Base-by-base conservation (phyloP, 2,888 invertebrate genomes). In the Pristionchus arcanus region DNA sequence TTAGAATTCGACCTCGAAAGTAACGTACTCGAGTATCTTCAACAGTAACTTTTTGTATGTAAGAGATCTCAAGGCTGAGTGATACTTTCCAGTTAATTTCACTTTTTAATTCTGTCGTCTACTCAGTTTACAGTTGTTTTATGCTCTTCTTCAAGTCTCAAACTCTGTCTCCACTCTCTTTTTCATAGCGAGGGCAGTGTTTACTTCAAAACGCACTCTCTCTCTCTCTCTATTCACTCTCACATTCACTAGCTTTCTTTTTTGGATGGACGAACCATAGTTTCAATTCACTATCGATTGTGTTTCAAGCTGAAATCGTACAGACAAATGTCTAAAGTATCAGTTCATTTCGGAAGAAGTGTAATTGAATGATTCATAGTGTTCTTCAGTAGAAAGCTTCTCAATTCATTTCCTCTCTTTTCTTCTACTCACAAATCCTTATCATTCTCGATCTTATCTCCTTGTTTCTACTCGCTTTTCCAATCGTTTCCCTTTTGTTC, bases 171-270 rank as follows among this genome's bases (percentile, higher is more conserved):
- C 59, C 59, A 21, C 59, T 25, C 59, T 59, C 37, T 31, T 37
- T 37, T 25, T 74, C 74, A 74, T 31, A 74, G 31, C 37, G 21
- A 15, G 21, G 68, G 68, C 5, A 11, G 42, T 74, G 74, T 74
- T 74, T 74, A 74, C 74, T 74, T 21, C 74, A 74, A 68, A 68
- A 68, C 31, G 68, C 68, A 31, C 81, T 81, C 81, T 49, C 83
- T 31, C 21, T 55, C 83, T 81, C 81, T 37, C 42, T n/a, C 37
- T 83, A n/a, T 55, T n/a, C 83, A 55, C 53, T 83, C 83, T 53
- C 83, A 21, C 53, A 34, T 55, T 83, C 55, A 19, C 53, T 83
- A 7, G 19, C 53, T 74, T 34, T 19, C n/a, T 53, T 55, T 83
- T 55, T 83, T 55, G 83, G 53, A 28, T 55, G 83, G 53, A 28